Percentiles rank a stretch among this genome's conserved stretches.
Conservation (phyloP, 1,140 invertebrate genomes). For the Cydia pomonella region DNA sequence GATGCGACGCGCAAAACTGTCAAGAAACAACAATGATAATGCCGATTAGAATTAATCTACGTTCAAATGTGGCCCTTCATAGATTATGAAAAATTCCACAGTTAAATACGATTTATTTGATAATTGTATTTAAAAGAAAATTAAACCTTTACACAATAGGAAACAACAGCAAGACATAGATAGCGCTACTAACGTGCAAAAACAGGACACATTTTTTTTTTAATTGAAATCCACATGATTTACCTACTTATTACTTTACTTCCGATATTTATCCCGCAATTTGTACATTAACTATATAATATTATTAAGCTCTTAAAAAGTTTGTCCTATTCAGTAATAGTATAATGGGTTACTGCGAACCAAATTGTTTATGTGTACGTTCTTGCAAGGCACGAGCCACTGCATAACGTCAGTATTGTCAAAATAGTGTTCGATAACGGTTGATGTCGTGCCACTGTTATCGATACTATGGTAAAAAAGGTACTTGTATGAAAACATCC, state of each 20-base stretch:
- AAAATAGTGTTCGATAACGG: constrained; percentile 22
- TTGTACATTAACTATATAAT: not conserved
- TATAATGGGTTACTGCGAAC: not conserved
- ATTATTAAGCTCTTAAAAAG: no score
- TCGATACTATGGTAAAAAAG: constrained; percentile 37
- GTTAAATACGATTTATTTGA: not conserved
- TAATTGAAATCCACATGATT: no score
- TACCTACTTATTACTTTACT: not conserved
- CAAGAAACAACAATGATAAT: constrained; percentile 26
- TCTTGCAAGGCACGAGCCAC: not conserved
- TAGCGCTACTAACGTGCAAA: no score
- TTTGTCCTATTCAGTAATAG: no score
- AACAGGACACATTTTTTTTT: no score
- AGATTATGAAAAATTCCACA: not conserved
- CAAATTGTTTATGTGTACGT: not conserved
- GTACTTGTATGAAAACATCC: constrained; percentile 51
- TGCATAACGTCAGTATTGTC: not conserved
- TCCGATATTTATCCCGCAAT: not conserved
- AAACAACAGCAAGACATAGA: no score
- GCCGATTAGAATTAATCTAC: constrained; percentile 4
- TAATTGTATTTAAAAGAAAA: not conserved
- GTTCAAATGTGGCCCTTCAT: not conserved
- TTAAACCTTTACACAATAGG: no score
- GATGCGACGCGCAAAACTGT: constrained; percentile 50
- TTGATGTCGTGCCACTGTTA: constrained; percentile 1